A percentile compares a stretch with the other conserved stretches of the same genome.
Conservation (phyloP, 2,888 invertebrate species). For the Agapostemon virescens region DNA sequence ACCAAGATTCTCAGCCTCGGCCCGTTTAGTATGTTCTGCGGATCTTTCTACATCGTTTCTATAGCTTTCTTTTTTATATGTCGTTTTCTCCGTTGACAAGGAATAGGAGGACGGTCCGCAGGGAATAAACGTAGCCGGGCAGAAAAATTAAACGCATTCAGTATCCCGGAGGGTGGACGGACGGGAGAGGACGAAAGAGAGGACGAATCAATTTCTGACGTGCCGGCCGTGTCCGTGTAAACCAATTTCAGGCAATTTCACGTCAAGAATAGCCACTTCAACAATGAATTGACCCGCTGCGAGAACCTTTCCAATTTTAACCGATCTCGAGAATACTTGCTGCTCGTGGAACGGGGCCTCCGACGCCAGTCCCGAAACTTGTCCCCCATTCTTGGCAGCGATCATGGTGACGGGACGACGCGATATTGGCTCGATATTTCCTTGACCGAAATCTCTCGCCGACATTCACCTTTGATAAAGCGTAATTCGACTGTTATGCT, state of each 20-base stretch:
- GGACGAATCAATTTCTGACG: conserved; percentile 78
- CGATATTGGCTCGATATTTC: conserved; percentile 68
- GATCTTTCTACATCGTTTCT: neutral
- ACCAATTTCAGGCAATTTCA: conserved; percentile 81
- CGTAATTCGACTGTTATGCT: neutral
- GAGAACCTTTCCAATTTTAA: conserved; percentile 79
- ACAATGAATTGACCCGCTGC: conserved; percentile 78
- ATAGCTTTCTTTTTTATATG: neutral
- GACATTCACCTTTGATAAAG: conserved; percentile 14
- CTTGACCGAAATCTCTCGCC: conserved; percentile 48
- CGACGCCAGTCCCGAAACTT: conserved; percentile 42
- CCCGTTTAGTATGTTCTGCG: neutral
- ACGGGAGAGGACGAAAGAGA: neutral
- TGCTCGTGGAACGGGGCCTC: conserved; percentile 49
- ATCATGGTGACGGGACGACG: conserved; percentile 58
- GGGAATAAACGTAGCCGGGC: conserved; percentile 68
- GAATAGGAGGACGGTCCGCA: conserved; percentile 37
- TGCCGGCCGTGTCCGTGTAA: conserved; percentile 76
- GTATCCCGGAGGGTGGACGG: conserved; percentile 43
- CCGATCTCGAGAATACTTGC: conserved; percentile 71
- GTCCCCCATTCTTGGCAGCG: conserved; percentile 51
- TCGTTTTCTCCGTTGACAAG: neutral
- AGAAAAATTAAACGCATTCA: conserved; percentile 74
- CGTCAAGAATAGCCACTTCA: conserved; percentile 80
- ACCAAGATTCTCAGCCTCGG: neutral